phyloP scores from a whole-genome alignment of 2,888 invertebrate genomes.

The Amphipyra tragopoginis region DNA sequence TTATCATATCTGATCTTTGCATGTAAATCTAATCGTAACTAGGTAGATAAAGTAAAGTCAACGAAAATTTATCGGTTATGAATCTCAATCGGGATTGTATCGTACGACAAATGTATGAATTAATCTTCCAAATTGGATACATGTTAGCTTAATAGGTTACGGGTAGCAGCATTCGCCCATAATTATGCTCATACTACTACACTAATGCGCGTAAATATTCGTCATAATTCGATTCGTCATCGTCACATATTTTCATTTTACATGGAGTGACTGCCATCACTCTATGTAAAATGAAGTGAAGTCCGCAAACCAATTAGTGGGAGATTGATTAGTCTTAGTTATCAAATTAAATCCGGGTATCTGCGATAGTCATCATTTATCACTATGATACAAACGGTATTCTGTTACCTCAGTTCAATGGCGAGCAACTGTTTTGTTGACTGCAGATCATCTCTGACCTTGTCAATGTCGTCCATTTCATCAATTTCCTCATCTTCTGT shows the following conservation, averaged over 20 bases:
- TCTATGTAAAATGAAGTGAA: no score
- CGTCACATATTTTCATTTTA: no score
- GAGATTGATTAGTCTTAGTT: no score
- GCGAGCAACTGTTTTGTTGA: conserved; percentile 97
- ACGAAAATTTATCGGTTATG: conserved; percentile 4
- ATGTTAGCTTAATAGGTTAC: background rate
- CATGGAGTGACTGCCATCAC: no score
- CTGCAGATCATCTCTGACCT: conserved; percentile 96
- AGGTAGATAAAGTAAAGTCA: background rate
- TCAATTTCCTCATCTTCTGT: conserved; percentile 93
- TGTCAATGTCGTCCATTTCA: conserved; percentile 97
- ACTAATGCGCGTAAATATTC: no score
- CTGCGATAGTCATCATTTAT: no score
- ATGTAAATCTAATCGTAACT: conserved; percentile 13
- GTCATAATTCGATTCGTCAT: no score
- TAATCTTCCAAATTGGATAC: background rate
- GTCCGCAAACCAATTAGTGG: no score
- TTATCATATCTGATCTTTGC: conserved; percentile 8
- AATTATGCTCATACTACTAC: no score
- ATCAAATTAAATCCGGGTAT: no score
- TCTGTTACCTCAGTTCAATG: conserved; percentile 92
- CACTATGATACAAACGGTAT: background rate
- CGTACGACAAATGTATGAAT: conserved; percentile 5
- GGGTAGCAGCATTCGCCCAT: background rate
- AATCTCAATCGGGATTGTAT: background rate